These are phyloP conservation scores for Dendrolimus houi DNA, from an alignment of 2,888 invertebrate genomes.

Conservation along the genomic window DNA sequence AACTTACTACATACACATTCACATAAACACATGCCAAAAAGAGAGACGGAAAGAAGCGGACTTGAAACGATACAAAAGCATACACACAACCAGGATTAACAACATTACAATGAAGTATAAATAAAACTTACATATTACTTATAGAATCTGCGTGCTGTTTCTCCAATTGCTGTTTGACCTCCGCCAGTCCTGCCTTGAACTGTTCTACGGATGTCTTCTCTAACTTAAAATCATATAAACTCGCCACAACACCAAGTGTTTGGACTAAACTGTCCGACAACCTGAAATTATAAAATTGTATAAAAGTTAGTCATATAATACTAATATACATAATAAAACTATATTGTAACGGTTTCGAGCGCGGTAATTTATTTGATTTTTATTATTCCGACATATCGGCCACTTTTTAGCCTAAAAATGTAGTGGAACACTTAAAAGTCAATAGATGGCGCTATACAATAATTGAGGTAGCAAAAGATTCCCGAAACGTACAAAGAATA, in stretches of 20 bases:
- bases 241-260: slow-evolving; percentile 37
- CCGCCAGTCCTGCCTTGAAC: slow-evolving; percentile 30
- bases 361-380: too few species aligned
- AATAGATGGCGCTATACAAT: too few species aligned
- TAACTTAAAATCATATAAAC: slow-evolving; percentile 41
- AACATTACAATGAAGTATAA: neutral
- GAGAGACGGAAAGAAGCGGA: too few species aligned
- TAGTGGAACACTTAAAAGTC: too few species aligned
- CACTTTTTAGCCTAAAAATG: too few species aligned
- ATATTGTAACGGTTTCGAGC: too few species aligned
- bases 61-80: neutral
- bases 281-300: slow-evolving; percentile 21
- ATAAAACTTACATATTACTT: slow-evolving; percentile 40
- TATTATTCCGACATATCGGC: too few species aligned
- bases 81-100: neutral
- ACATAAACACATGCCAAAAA: too few species aligned
- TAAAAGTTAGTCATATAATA: neutral
- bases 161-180: slow-evolving; percentile 38
- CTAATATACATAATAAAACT: too few species aligned
- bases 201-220: slow-evolving; percentile 32
- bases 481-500: too few species aligned
- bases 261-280: slow-evolving; percentile 46
- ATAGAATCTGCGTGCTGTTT: slow-evolving; percentile 39
- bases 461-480: too few species aligned
- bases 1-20: too few species aligned